phyloP scores from a whole-genome alignment of 2,888 invertebrate species.

The Papilio protenor region DNA sequence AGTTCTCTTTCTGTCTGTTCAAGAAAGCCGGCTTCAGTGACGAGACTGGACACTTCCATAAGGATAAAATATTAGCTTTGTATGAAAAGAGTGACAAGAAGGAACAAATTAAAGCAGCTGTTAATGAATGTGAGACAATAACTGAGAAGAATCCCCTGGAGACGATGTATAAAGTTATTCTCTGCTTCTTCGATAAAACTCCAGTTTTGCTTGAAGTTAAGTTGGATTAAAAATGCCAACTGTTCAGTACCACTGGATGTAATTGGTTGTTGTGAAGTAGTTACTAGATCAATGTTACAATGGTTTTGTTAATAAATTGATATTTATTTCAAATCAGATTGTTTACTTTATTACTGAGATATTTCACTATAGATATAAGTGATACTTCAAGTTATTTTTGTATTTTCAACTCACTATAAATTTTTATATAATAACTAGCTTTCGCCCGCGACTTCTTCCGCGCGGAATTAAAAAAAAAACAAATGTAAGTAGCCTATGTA shows the following conservation, averaged over 20 bases:
- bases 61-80: conserved; percentile 33
- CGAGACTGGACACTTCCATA: conserved; percentile 30
- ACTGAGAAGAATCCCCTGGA: conserved; percentile 29
- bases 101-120: conserved; percentile 1
- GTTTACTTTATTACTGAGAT: not conserved
- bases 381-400: too few species aligned
- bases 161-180: conserved; percentile 28
- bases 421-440: too few species aligned
- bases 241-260: conserved; percentile 3
- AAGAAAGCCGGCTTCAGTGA: conserved; percentile 32
- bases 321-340: not conserved
- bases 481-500: too few species aligned
- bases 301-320: conserved; percentile 17
- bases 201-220: conserved; percentile 29
- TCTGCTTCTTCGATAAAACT: conserved; percentile 32
- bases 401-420: too few species aligned
- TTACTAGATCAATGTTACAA: not conserved
- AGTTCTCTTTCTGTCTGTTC: conserved; percentile 41
- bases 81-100: conserved; percentile 28
- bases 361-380: too few species aligned
- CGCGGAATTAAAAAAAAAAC: too few species aligned
- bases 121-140: conserved; percentile 26
- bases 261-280: not conserved
- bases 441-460: too few species aligned
- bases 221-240: conserved; percentile 20